Percentiles rank a stretch among this genome's conserved stretches.
Evolutionary conservation across 2,797 vertebrate species (phyloP).

Genomic region (Eremophila alpestris): DNA sequence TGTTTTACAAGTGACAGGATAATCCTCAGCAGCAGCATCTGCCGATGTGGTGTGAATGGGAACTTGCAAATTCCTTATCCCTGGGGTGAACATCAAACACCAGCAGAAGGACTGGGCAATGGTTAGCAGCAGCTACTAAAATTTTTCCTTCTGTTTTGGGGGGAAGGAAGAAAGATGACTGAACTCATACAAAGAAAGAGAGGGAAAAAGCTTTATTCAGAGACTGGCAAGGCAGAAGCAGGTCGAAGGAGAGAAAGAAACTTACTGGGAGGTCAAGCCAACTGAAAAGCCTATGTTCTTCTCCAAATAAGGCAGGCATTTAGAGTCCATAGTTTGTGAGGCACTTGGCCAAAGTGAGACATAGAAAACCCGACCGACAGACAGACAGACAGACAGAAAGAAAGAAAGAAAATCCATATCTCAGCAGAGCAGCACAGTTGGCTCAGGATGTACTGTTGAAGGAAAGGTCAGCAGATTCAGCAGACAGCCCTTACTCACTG

Average conservation of each 20-base stretch:
- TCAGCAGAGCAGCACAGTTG: not conserved
- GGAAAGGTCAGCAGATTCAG: not conserved
- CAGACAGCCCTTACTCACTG: not conserved
- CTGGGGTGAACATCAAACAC: not conserved
- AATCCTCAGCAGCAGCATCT: not conserved
- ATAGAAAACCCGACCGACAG: not conserved
- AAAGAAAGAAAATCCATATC: not conserved
- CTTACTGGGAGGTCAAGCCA: slow-evolving; percentile 5
- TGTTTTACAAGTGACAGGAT: not conserved
- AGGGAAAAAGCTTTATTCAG: not conserved
- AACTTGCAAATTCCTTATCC: not conserved
- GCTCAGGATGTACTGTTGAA: not conserved
- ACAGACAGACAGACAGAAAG: not conserved
- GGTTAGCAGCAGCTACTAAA: not conserved
- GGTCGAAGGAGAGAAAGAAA: not conserved
- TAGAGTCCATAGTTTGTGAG: not conserved
- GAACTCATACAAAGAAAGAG: not conserved
- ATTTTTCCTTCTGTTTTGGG: not conserved
- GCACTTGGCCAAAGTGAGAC: slow-evolving; percentile 42
- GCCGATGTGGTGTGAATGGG: not conserved
- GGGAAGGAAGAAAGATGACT: not conserved
- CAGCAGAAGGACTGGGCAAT: not conserved
- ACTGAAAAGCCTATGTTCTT: not conserved
- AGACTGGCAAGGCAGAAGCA: not conserved
- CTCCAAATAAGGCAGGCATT: slow-evolving; percentile 26